Conservation (phyloP, 2,888 invertebrate species). For the Chromoteleia sp. region DNA sequence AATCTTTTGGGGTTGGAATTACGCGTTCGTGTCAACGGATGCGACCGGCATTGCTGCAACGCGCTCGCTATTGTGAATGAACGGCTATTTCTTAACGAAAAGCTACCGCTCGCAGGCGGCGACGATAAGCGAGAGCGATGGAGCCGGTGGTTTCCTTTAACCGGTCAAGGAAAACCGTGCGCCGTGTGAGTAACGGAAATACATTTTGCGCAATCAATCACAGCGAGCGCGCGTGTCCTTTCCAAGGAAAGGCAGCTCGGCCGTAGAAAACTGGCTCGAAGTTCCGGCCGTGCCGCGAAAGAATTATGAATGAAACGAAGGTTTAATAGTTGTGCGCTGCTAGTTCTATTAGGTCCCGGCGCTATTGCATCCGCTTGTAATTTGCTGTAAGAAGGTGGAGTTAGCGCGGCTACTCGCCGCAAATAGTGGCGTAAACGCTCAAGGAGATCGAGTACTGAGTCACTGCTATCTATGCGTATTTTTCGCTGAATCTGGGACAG, state of each 20-base stretch:
- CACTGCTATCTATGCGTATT: constrained; percentile 78
- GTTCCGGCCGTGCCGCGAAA: constrained; percentile 72
- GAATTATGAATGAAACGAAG: constrained; percentile 76
- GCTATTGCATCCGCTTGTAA: constrained; percentile 65
- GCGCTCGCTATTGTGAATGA: constrained; percentile 62
- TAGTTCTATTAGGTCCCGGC: constrained; percentile 63
- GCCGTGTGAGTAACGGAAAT: constrained; percentile 69
- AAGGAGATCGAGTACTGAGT: constrained; percentile 82
- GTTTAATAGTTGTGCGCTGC: constrained; percentile 68
- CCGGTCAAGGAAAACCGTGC: constrained; percentile 72
- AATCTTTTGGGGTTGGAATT: too few relatives aligned
- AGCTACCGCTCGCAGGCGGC: constrained; percentile 34
- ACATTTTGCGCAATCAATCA: constrained; percentile 72
- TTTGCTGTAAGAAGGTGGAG: constrained; percentile 63
- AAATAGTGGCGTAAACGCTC: constrained; percentile 74
- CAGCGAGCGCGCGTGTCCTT: constrained; percentile 73
- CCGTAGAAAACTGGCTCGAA: constrained; percentile 60
- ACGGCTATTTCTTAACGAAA: constrained; percentile 58
- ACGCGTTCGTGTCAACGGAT: not conserved
- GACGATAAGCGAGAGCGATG: constrained; percentile 61
- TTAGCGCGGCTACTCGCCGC: constrained; percentile 37
- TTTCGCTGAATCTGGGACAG: constrained; percentile 77
- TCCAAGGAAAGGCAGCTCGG: constrained; percentile 74
- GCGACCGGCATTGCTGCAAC: constrained; percentile 22
- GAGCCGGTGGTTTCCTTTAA: constrained; percentile 62